Evolutionary conservation across 2,888 invertebrate genomes (phyloP).

Genomic region (Tipula vernalis): DNA sequence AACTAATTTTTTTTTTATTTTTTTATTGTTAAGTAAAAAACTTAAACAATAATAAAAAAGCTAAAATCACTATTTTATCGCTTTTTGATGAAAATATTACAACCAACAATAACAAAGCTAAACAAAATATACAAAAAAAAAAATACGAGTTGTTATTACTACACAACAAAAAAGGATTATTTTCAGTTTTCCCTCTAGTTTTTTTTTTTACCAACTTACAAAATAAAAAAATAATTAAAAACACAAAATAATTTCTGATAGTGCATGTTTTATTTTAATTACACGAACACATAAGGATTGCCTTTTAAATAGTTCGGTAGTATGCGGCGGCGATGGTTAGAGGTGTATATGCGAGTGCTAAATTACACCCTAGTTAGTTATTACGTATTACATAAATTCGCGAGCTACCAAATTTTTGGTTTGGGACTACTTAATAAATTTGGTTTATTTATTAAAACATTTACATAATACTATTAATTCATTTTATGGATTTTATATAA

Average conservation of each 20-base stretch:
- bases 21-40: slow-evolving; percentile 6
- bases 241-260: background rate
- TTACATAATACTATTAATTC: background rate
- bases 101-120: background rate
- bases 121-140: background rate
- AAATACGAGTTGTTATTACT: background rate
- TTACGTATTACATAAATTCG: background rate
- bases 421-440: background rate
- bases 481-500: background rate
- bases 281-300: background rate
- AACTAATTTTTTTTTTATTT: slow-evolving; percentile 8
- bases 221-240: background rate
- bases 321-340: background rate
- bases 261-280: slow-evolving; percentile 11
- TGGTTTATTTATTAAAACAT: background rate
- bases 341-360: background rate
- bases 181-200: background rate
- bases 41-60: slow-evolving; percentile 4
- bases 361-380: background rate
- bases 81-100: slow-evolving; percentile 10
- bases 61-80: slow-evolving; percentile 7
- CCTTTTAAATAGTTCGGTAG: background rate
- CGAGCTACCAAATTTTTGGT: background rate
- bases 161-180: background rate
- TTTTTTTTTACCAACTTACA: background rate